These are phyloP conservation scores for Melanerpes formicivorus DNA, from an alignment of 2,113 vertebrate genomes.

Conservation along the genomic window DNA sequence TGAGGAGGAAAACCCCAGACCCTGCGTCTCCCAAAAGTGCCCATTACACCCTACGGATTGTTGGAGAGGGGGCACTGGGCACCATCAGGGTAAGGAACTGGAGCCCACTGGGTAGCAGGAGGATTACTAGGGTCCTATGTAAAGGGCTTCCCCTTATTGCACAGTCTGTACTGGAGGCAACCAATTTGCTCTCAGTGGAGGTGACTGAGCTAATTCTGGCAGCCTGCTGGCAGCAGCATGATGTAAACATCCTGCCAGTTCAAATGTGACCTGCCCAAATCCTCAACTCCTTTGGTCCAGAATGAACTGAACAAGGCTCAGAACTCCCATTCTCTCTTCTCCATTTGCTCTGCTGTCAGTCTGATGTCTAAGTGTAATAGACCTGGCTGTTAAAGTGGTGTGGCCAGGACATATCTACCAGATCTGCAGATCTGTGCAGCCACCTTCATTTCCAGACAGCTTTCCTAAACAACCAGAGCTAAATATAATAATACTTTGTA, in stretches of 20 bases:
- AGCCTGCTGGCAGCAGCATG: not conserved
- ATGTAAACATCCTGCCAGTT: not conserved
- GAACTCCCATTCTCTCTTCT: not conserved
- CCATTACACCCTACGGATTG: constrained; percentile 75
- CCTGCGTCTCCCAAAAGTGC: not conserved
- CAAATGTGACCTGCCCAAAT: not conserved
- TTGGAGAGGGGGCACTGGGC: constrained; percentile 78
- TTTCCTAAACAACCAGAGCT: not conserved
- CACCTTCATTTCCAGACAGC: not conserved
- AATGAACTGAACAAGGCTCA: not conserved
- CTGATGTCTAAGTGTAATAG: not conserved
- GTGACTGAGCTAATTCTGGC: not conserved
- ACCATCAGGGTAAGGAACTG: constrained; percentile 75
- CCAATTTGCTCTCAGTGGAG: not conserved
- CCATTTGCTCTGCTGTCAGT: not conserved
- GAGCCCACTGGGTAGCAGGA: not conserved
- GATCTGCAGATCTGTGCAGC: not conserved
- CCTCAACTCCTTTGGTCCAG: not conserved
- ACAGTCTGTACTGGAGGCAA: not conserved
- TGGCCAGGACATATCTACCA: not conserved
- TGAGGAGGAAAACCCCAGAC: constrained; percentile 69
- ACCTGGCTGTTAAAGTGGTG: not conserved
- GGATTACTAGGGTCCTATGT: not conserved
- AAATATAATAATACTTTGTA: not conserved
- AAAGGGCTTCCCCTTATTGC: not conserved